Evolutionary conservation across 2,113 vertebrate species (phyloP).

Genomic region (Abramis brama): DNA sequence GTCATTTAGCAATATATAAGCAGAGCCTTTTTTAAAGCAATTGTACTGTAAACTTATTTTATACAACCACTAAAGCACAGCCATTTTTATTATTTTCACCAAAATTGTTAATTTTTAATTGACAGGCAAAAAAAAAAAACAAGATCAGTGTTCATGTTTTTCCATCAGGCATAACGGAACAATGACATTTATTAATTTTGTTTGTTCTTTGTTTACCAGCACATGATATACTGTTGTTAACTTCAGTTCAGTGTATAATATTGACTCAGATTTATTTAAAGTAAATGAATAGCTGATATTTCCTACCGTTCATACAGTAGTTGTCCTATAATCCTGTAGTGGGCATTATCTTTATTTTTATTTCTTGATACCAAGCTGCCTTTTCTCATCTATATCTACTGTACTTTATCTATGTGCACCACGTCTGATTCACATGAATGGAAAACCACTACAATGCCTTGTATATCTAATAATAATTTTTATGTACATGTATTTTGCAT

Average conservation of each 20-base stretch:
- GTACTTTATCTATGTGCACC: not conserved
- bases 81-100: not conserved
- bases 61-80: not conserved
- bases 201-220: not conserved
- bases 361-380: constrained; percentile 24
- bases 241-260: not conserved
- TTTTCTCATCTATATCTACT: not conserved
- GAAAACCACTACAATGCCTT: constrained; percentile 9
- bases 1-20: not conserved
- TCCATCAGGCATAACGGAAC: not conserved
- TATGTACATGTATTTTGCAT: constrained; percentile 35
- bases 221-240: not conserved
- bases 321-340: not conserved
- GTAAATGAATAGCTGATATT: not conserved
- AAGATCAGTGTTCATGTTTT: not conserved
- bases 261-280: not conserved
- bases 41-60: not conserved
- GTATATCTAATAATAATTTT: not conserved
- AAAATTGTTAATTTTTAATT: not conserved
- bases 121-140: not conserved
- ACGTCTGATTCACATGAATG: constrained; percentile 9
- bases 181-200: not conserved
- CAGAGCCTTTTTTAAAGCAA: not conserved
- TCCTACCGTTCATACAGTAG: not conserved
- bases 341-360: not conserved